Base-by-base conservation (phyloP, 2,797 vertebrate genomes). In the Lagocephalus sceleratus region DNA sequence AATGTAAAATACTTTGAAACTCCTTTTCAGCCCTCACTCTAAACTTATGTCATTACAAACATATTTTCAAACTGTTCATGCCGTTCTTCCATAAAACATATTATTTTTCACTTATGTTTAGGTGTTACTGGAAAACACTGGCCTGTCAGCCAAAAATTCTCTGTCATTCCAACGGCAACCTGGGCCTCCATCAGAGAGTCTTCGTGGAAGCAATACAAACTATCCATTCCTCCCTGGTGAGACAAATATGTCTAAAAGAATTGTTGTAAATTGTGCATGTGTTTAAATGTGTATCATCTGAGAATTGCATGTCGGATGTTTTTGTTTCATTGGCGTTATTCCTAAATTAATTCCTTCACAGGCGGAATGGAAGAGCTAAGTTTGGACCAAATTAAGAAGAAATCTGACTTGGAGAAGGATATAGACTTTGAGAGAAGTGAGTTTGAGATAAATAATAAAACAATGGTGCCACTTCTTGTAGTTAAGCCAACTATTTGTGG, bases 351-450 rank as follows among this genome's bases (percentile, higher is more conserved):
- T 48, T 29, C 60, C 2, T 51, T 40, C 10, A 35, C 66, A 97
- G 95, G 90, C 20, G 94, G 94, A 19, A 93, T 96, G 94, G 94
- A 97, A 55, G 95, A 94, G 66, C 92, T 94, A 14, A 93, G 88
- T 17, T 66, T 96, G n/a, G 92, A 94, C 42, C 91, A 94, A 66
- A 93, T 96, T 48, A 90, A 89, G 62, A 86, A 81, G 20, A 87
- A 79, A 35, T 90, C 88, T 0, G 90, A 92, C n/a, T 64, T 86
- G 20, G 94, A 95, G 68, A 88, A 94, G 57, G 91, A 93, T 15
- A 76, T 95, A 20, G 93, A 96, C 79, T 95, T 97, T 87, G 91
- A 94, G 54, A 93, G 90, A 39, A 91, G 95, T 95, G 61, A 57
- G 46, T 47, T 50, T 51, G 0, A 51, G 42, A 20, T 35, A 0